These are phyloP conservation scores for Lagopus leucura DNA, from an alignment of 2,113 vertebrate genomes.

Conservation along the genomic window DNA sequence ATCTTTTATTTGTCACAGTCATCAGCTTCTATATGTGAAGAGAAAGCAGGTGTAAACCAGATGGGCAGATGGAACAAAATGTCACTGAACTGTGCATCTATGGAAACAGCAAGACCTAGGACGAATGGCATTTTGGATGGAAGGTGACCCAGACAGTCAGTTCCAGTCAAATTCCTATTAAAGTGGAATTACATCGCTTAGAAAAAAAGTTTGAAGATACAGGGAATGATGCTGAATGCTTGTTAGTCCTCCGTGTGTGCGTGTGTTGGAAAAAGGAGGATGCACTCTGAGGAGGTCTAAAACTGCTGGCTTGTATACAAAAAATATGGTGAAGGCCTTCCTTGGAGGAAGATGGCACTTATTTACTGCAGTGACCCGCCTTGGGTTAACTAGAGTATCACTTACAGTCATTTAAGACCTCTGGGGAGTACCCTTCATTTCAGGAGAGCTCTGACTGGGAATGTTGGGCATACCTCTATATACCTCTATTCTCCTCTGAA, in stretches of 20 bases:
- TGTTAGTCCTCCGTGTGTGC: not conserved
- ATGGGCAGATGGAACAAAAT: conserved; percentile 63
- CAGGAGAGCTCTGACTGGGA: not conserved
- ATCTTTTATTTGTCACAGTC: conserved; percentile 42
- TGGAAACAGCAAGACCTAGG: conserved; percentile 12
- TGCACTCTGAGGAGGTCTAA: not conserved
- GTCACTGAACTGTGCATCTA: conserved; percentile 5
- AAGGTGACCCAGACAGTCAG: conserved; percentile 24
- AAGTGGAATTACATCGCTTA: not conserved
- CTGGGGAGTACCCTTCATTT: not conserved
- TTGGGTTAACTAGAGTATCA: not conserved
- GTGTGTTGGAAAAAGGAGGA: not conserved
- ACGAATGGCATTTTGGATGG: conserved; percentile 2
- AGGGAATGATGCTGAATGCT: not conserved
- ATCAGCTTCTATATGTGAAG: conserved; percentile 34
- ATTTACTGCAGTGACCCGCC: not conserved
- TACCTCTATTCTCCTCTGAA: not conserved
- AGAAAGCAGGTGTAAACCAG: conserved; percentile 59
- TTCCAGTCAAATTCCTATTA: not conserved
- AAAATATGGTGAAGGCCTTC: fast-evolving
- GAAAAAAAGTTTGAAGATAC: not conserved
- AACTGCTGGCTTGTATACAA: not conserved
- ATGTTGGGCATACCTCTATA: not conserved
- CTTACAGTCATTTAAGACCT: not conserved
- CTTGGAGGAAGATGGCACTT: not conserved